phyloP scores from a whole-genome alignment of 2,888 invertebrate genomes.

The Drosophila colorata region DNA sequence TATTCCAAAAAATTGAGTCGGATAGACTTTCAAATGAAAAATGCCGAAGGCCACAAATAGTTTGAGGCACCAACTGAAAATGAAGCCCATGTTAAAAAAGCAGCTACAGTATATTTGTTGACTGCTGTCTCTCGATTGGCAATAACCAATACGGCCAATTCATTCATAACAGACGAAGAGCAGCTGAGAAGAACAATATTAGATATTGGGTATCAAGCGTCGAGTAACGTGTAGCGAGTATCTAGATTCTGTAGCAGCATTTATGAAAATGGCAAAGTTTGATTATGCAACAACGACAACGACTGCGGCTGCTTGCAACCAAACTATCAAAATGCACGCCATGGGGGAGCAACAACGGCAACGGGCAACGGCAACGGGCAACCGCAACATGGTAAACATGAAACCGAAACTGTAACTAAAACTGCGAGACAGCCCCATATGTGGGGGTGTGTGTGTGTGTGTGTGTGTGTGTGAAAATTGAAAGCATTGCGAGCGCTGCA shows the following conservation, averaged over 20 bases:
- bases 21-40: constrained; percentile 43
- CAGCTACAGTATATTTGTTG: constrained; percentile 15
- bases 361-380: constrained; percentile 59
- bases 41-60: constrained; percentile 35
- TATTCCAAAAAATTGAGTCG: constrained; percentile 1
- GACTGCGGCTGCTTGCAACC: constrained; percentile 24
- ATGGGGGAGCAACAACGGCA: constrained; percentile 35
- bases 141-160: constrained; percentile 36
- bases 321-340: constrained; percentile 70
- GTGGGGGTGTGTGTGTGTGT: constrained; percentile 4
- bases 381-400: constrained; percentile 78
- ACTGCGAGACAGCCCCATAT: constrained; percentile 51
- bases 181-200: constrained; percentile 23
- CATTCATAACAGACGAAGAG: constrained; percentile 34
- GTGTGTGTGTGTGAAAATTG: constrained; percentile 55
- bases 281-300: constrained; percentile 64
- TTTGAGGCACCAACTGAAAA: constrained; percentile 5
- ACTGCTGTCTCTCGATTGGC: constrained; percentile 12
- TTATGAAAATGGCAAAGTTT: constrained; percentile 71
- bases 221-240: constrained; percentile 9
- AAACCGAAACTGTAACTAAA: constrained; percentile 79
- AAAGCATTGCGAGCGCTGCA: constrained; percentile 63
- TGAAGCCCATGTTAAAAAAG: constrained; percentile 1
- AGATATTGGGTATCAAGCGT: constrained; percentile 29
- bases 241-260: constrained; percentile 45